A percentile compares a stretch with the other conserved stretches of the same genome.
These are phyloP conservation scores for Melanotaenia trifasciata DNA, from an alignment of 2,797 vertebrate genomes.

Conservation along the genomic window DNA sequence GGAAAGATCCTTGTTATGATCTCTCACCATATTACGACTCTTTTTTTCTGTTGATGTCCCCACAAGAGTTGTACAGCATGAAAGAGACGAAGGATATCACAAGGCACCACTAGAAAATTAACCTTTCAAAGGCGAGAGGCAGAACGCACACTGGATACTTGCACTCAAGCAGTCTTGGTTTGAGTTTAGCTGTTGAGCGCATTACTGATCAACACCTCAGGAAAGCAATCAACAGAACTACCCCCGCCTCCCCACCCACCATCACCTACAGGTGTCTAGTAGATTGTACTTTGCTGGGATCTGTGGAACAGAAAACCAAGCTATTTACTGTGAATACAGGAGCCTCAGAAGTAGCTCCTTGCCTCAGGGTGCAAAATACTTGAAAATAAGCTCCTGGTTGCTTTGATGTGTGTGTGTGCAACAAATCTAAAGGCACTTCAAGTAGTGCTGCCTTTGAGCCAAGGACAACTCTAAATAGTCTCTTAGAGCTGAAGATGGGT, in stretches of 20 bases:
- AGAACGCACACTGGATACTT: slow-evolving; percentile 50
- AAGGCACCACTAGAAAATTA: slow-evolving; percentile 59
- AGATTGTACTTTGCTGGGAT: slow-evolving; percentile 76
- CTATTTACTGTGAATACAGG: slow-evolving; percentile 83
- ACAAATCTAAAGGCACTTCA: slow-evolving; percentile 85
- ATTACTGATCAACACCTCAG: slow-evolving; percentile 79
- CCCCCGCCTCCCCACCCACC: slow-evolving; percentile 55
- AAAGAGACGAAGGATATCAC: slow-evolving; percentile 56
- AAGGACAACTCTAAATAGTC: slow-evolving; percentile 84
- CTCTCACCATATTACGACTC: background rate
- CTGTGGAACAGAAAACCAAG: slow-evolving; percentile 78
- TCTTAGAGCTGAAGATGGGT: slow-evolving; percentile 68
- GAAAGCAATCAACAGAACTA: slow-evolving; percentile 80
- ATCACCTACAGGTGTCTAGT: slow-evolving; percentile 67
- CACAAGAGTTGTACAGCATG: slow-evolving; percentile 28
- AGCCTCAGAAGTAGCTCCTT: slow-evolving; percentile 78
- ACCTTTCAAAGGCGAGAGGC: slow-evolving; percentile 69
- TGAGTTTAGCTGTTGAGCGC: slow-evolving; percentile 73
- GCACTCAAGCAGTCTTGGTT: slow-evolving; percentile 51
- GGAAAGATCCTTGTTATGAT: slow-evolving; percentile 10
- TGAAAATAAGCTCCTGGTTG: slow-evolving; percentile 84
- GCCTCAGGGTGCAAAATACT: slow-evolving; percentile 83
- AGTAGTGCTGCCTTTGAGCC: slow-evolving; percentile 82
- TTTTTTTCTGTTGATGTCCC: slow-evolving; percentile 25
- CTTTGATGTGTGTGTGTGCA: slow-evolving; percentile 84